Evolutionary conservation across 2,888 invertebrate species (phyloP), one percentile per base, ranked within the genome.

Genomic region (Apoderus coryli): DNA sequence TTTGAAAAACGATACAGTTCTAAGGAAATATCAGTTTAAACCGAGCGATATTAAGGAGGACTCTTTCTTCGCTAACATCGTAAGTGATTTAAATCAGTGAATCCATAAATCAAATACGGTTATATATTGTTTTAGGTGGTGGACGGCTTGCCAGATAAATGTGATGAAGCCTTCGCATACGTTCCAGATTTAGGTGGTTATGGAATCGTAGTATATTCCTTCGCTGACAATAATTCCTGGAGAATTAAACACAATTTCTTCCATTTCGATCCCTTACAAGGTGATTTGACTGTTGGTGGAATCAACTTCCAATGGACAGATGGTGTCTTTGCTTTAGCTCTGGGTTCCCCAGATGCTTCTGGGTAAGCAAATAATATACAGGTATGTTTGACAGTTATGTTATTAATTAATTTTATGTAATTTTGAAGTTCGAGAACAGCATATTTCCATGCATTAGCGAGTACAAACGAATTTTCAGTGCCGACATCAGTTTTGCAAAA

Each of bases 291-390:
- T 44, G 70, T 85, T 9, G 76, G 72, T 24, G 82, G 82, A 4
- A 66, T 80, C 12, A 71, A 76, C 50, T 85, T 84, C 68, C 84
- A 84, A 51, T 85, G 82, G 84, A 79, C 77, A 1, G 84, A 85
- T 51, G 84, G 84, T 2, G 67, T 85, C 1, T 82, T 84, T 44
- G 78, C 75, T 10, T 49, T 84, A 39, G 77, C 81, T 2, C 57
- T 81, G 10, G 75, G 61, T 41, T 39, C 49, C 10, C 15, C 29
- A 15, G 40, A 47, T 16, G 36, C 41, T 28, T 42, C 36, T 16
- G 51, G 50, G 48, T 50, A 42, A 41, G 37, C 32, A 22, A 34
- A 31, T n/a, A 16, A 15, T 7, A 3, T 23, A 14, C 29, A 27
- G 11, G n/a, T n/a, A n/a, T n/a, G n/a, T n/a, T n/a, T n/a, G n/a